phyloP scores from a whole-genome alignment of 2,888 invertebrate genomes.

The Dryococelus australis region DNA sequence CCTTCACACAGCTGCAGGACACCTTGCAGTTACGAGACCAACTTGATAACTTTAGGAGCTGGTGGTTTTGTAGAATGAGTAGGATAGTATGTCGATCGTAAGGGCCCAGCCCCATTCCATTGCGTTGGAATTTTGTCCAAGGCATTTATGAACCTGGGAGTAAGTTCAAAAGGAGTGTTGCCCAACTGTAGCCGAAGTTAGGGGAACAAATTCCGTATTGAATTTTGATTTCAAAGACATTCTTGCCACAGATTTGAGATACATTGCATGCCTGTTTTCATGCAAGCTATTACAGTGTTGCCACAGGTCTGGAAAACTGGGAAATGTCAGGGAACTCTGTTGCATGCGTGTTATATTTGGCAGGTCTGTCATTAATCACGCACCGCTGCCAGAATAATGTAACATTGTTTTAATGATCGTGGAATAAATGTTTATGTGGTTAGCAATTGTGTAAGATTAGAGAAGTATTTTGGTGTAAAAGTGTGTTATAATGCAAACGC shows the following conservation, averaged over 20 bases:
- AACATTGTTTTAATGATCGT: too few species aligned
- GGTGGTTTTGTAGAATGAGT: background rate
- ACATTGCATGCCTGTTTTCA: background rate
- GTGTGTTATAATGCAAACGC: too few species aligned
- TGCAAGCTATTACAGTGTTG: background rate
- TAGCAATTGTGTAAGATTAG: too few species aligned
- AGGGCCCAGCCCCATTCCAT: background rate
- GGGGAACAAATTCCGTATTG: background rate
- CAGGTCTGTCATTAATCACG: too few species aligned
- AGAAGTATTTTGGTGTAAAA: too few species aligned
- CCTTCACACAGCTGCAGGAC: conserved; percentile 18
- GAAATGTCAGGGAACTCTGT: too few species aligned
- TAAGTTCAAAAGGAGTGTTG: conserved; percentile 11
- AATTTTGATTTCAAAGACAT: conserved; percentile 25
- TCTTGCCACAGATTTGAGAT: background rate
- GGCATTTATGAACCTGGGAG: conserved; percentile 11
- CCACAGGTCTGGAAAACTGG: too few species aligned
- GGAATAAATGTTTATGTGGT: too few species aligned
- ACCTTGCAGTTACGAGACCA: background rate
- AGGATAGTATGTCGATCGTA: background rate
- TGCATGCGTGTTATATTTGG: too few species aligned
- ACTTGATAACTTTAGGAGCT: background rate
- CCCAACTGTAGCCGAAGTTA: background rate
- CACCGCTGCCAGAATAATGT: too few species aligned
- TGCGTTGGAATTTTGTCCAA: background rate